Base-by-base conservation (phyloP, 2,888 invertebrate species). In the Heliothis peltigera region DNA sequence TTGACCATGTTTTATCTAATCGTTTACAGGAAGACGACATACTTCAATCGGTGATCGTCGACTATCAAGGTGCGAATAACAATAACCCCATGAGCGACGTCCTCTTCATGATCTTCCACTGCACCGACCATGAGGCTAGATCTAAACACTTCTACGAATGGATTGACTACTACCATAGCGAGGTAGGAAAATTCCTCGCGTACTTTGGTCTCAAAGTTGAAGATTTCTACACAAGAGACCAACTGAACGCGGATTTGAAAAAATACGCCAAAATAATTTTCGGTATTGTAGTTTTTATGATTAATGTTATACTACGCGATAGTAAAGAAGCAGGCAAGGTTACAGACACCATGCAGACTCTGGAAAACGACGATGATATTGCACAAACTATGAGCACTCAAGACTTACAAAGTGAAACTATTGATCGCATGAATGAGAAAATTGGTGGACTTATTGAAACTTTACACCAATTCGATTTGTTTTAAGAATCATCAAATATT, bases 31-130 rank as follows among this genome's bases (percentile, higher is more conserved):
- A 75, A 4, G 78, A 74, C 1, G 60, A 57, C 2, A 58, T 75
- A 1, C 60, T 68, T 0, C 73, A 84, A 18, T 83, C 81, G 28
- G 66, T 87, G 0, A 76, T 88, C 64, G 82, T 89, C 19, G 89
- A 89, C 69, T 89, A 88, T 49, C 88, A 89, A 66, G 0, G 77
- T 2, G 79, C 82, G 0, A 83, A 49, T 17, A 80, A 76, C 47
- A 70, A 58, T 0, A 87, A 70, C 39, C 89, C 88, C 4, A 84
- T 65, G 0, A 59, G 57, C 0, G 89, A 89, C 39, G 22, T 89
- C 0, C 72, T 84, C n/a, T 88, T 39, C 39, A 39, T 39, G n/a
- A 15, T 39, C 5, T 39, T n/a, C 39, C 15, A 15, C 39, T 39
- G 39, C 39, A 39, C 39, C n/a, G 39, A 39, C 39, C n/a, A 39